Percentiles rank a stretch among this genome's conserved stretches.
Evolutionary conservation across 2,888 invertebrate genomes (phyloP).

Genomic region (Hartigia nigra): DNA sequence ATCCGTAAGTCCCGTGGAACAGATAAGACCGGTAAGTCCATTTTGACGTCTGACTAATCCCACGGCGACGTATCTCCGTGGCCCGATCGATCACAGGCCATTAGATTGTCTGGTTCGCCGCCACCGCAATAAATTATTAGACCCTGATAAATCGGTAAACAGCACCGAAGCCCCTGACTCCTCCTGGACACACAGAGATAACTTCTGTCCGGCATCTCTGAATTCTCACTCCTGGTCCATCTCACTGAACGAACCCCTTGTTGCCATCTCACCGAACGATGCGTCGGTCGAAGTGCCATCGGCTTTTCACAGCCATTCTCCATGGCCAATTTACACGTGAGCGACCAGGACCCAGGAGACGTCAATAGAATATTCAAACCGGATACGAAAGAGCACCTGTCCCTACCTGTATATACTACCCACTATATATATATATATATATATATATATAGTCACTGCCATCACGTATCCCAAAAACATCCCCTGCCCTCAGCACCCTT

Average conservation of each 20-base stretch:
- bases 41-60: slow-evolving; percentile 42
- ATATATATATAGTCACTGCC: too few species aligned
- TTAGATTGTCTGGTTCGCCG: slow-evolving; percentile 39
- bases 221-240: neutral
- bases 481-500: neutral
- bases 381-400: neutral
- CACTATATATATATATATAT: too few species aligned
- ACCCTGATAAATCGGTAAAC: slow-evolving; percentile 47
- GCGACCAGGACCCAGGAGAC: neutral
- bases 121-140: slow-evolving; percentile 43
- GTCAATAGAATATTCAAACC: neutral
- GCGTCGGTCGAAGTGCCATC: neutral
- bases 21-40: slow-evolving; percentile 38
- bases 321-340: neutral
- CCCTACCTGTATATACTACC: neutral
- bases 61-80: slow-evolving; percentile 33
- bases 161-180: slow-evolving; percentile 12
- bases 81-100: slow-evolving; percentile 43
- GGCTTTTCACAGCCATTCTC: neutral
- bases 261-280: neutral
- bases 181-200: neutral
- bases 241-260: neutral
- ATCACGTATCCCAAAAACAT: neutral
- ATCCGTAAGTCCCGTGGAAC: slow-evolving; percentile 4
- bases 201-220: neutral